These are phyloP conservation scores for Lutraria lutraria DNA, from an alignment of 2,888 invertebrate species.

Conservation along the genomic window DNA sequence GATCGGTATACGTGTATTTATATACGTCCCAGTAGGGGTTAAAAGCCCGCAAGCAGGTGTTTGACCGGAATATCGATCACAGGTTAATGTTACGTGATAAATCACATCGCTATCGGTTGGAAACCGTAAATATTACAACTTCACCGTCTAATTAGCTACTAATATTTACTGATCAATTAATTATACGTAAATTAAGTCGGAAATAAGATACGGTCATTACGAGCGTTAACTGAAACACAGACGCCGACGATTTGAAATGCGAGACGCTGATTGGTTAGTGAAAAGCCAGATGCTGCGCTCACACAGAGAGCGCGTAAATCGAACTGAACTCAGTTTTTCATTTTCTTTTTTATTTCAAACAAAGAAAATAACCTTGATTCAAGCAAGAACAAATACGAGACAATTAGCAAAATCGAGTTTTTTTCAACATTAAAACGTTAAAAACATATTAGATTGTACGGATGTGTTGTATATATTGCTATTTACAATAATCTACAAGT, in stretches of 20 bases:
- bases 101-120: not conserved
- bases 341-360: not conserved
- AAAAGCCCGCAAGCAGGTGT: conserved; percentile 1
- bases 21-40: not conserved
- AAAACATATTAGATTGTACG: too few relatives aligned
- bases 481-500: too few relatives aligned
- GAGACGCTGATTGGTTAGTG: conserved; percentile 46
- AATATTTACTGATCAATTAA: conserved; percentile 13
- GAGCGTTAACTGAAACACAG: not conserved
- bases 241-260: conserved; percentile 47
- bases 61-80: conserved; percentile 1
- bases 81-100: not conserved
- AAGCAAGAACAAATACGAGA: too few relatives aligned
- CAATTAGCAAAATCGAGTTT: too few relatives aligned
- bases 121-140: conserved; percentile 4
- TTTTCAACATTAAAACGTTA: too few relatives aligned
- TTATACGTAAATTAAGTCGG: not conserved
- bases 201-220: not conserved
- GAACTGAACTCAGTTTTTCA: not conserved
- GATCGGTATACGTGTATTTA: too few relatives aligned
- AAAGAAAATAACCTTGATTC: not conserved
- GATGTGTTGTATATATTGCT: too few relatives aligned
- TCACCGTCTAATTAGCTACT: not conserved
- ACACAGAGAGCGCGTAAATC: not conserved
- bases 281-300: conserved; percentile 32